phyloP scores from a whole-genome alignment of 53 echinoderm and acorn worm species.

The Apostichopus leukothele region DNA sequence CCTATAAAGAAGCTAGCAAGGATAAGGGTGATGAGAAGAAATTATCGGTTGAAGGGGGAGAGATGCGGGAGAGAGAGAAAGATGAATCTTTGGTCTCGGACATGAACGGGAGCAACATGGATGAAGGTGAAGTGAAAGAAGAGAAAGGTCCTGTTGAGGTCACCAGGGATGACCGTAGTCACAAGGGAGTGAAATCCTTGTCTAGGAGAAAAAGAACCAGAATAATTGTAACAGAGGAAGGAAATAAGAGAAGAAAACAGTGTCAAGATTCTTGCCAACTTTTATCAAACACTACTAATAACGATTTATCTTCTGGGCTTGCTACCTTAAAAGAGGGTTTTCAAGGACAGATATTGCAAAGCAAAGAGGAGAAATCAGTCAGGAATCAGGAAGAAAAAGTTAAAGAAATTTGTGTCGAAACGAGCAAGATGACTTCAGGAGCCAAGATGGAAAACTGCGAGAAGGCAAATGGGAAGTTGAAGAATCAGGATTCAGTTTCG shows the following conservation, averaged over 20 bases:
- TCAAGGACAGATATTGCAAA: no score
- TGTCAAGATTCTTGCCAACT: slow-evolving; percentile 6
- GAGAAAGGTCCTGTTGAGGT: neutral
- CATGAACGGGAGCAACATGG: neutral
- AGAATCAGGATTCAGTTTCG: neutral
- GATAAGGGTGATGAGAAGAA: neutral
- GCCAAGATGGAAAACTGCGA: no score
- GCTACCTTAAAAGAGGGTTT: no score
- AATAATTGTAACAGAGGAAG: neutral
- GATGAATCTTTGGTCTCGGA: neutral
- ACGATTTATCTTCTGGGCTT: neutral
- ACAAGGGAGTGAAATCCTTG: slow-evolving; percentile 1
- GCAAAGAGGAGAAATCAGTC: no score
- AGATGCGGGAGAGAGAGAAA: no score
- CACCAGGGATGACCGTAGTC: neutral
- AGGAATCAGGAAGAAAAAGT: no score
- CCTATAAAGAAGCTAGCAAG: neutral
- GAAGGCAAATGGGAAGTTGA: no score
- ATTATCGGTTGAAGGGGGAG: neutral
- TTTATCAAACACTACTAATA: neutral
- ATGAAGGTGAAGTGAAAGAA: neutral
- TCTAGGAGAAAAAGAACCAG: slow-evolving; percentile 21
- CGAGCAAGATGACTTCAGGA: no score
- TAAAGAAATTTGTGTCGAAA: no score
- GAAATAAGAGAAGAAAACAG: slow-evolving; percentile 10